These are phyloP conservation scores for Aleiodes alternator DNA, from an alignment of 2,888 invertebrate species.

Conservation along the genomic window DNA sequence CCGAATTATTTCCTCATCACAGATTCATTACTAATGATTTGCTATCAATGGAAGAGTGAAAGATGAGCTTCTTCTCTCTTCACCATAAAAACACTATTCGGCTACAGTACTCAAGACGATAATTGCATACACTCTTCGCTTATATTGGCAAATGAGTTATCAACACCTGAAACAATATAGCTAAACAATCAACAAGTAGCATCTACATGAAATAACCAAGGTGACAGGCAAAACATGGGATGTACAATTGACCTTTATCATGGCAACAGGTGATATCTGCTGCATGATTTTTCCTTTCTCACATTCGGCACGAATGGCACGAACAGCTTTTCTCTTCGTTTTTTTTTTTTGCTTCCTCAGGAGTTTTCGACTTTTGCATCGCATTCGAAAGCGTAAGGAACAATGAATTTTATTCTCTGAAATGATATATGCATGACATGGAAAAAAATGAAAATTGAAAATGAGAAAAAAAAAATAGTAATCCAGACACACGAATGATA, in stretches of 20 bases:
- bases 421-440: no score
- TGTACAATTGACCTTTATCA: slow-evolving; percentile 44
- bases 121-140: no score
- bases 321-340: not conserved
- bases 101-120: no score
- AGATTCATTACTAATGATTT: no score
- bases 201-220: not conserved
- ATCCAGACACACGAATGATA: slow-evolving; percentile 25
- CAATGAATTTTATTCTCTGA: no score
- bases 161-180: not conserved
- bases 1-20: no score
- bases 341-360: not conserved
- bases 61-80: no score
- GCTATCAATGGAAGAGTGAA: no score
- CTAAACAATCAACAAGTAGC: slow-evolving; percentile 34
- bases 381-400: no score
- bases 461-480: not conserved
- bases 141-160: not conserved
- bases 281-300: slow-evolving; percentile 41
- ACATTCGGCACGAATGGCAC: slow-evolving; percentile 36
- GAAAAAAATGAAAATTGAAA: not conserved
- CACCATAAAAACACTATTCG: no score
- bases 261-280: slow-evolving; percentile 45
- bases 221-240: slow-evolving; percentile 20
- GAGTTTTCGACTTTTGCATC: not conserved